Percentiles rank a stretch among this genome's conserved stretches.
phyloP scores from a whole-genome alignment of 1,140 invertebrate species.

The Brachionus calyciflorus region DNA sequence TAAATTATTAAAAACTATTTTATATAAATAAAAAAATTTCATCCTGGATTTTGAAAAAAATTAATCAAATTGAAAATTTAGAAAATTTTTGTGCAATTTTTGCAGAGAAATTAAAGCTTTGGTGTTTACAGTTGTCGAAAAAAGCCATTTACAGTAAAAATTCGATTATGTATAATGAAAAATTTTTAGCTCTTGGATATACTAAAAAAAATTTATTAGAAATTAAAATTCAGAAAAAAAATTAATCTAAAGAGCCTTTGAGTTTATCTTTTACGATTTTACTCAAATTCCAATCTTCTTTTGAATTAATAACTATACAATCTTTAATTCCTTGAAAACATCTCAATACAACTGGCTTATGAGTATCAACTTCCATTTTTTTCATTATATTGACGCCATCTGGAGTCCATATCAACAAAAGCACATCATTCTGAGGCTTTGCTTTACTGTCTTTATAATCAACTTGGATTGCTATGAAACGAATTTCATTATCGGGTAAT shows the following conservation, averaged over 20 bases:
- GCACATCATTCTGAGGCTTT: background rate
- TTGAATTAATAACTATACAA: background rate
- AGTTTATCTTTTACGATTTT: constrained; percentile 34
- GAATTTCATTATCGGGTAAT: constrained; percentile 26
- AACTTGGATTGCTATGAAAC: constrained; percentile 19
- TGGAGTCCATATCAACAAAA: constrained; percentile 31
- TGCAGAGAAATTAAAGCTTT: no score
- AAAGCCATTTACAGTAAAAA: no score
- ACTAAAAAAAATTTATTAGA: background rate
- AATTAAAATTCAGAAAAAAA: background rate
- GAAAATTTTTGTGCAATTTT: no score
- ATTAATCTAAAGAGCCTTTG: constrained; percentile 31
- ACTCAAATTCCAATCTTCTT: constrained; percentile 6
- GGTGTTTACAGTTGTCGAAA: no score
- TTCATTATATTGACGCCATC: constrained; percentile 39
- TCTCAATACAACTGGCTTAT: constrained; percentile 21
- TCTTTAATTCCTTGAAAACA: constrained; percentile 1
- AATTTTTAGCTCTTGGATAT: no score
- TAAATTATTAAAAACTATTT: no score
- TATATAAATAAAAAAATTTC: no score
- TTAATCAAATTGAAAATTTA: no score
- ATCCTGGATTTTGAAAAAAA: no score
- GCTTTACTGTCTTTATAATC: constrained; percentile 31
- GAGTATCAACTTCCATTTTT: constrained; percentile 43
- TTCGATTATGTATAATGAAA: no score